Percentiles rank a stretch among this genome's conserved stretches.
Conservation (phyloP, 2,888 invertebrate genomes). For the Trachelus stipa region DNA sequence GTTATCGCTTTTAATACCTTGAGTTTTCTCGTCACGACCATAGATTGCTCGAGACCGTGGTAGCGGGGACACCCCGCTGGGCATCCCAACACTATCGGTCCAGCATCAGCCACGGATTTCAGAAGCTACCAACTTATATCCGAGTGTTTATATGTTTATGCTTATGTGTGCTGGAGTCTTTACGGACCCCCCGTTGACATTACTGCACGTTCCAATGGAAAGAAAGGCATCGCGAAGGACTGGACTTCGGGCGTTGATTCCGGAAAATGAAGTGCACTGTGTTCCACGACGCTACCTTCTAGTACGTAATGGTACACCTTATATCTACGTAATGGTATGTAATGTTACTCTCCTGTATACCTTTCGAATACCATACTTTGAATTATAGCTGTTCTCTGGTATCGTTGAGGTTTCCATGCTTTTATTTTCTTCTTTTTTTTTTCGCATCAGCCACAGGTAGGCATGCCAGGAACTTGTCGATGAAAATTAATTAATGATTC, state of each 20-base stretch:
- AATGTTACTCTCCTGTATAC: not conserved
- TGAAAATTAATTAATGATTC: not conserved
- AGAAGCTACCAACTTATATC: constrained; percentile 62
- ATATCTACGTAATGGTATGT: not conserved
- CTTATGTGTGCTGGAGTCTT: constrained; percentile 56
- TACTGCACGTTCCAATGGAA: constrained; percentile 24
- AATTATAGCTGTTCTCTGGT: not conserved
- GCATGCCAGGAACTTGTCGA: not conserved
- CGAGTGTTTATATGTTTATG: constrained; percentile 55
- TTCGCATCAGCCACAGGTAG: not conserved
- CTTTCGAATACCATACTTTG: not conserved
- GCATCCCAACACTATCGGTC: constrained; percentile 61
- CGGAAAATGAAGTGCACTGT: constrained; percentile 17
- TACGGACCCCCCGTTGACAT: constrained; percentile 57
- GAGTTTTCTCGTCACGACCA: constrained; percentile 55
- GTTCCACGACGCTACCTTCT: not conserved
- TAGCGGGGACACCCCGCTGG: constrained; percentile 57
- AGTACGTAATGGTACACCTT: not conserved
- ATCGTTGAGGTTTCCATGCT: not conserved
- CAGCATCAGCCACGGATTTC: constrained; percentile 62
- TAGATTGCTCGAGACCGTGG: constrained; percentile 52
- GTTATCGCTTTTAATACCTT: constrained; percentile 36
- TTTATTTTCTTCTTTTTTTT: not conserved
- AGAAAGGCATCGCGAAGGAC: constrained; percentile 17
- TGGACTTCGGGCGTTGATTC: constrained; percentile 23